Evolutionary conservation across 2,888 invertebrate genomes (phyloP), one percentile per base, ranked within the genome.

Genomic region (Spodoptera exigua): DNA sequence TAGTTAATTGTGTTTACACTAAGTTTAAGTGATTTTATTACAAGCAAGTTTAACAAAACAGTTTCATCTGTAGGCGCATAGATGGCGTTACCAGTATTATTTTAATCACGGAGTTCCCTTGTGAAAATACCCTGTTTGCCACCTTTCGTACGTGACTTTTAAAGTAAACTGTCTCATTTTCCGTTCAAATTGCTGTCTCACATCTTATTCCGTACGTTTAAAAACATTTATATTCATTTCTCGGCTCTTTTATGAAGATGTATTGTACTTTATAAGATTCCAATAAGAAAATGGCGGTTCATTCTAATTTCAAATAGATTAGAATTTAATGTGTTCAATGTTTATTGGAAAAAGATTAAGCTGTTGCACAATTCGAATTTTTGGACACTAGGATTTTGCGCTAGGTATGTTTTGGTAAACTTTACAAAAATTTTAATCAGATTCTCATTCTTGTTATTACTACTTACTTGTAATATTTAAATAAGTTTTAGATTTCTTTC

Each of bases 211-310:
- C 72, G 80, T 80, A 80, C 81, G 82, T 80, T 84, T 82, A 80
- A 69, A 81, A 83, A 79, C 91, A 89, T 93, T 92, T 89, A 88
- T 90, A 91, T 89, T 91, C 89, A 89, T 92, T 91, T 88, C 83
- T 86, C 54, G 74, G 73, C 67, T 79, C 75, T 80, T 88, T 89
- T 85, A 90, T 88, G 85, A 89, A 90, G 89, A 91, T 86, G 76
- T 86, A 91, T 27, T 87, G 85, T 79, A 80, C 80, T 76, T 83
- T 82, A 57, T 70, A 76, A 79, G 69, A 84, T 72, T 82, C 87
- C 77, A 88, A 87, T 89, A 87, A 85, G 88, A 85, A 77, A 76
- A 80, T 74, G 83, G 82, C 80, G 61, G 84, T 83, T 76, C 55
- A 69, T 78, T 70, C 55, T 57, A 70, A 78, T 69, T 66, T 61